phyloP scores from a whole-genome alignment of 2,888 invertebrate genomes.

The Polymixis lichenea region DNA sequence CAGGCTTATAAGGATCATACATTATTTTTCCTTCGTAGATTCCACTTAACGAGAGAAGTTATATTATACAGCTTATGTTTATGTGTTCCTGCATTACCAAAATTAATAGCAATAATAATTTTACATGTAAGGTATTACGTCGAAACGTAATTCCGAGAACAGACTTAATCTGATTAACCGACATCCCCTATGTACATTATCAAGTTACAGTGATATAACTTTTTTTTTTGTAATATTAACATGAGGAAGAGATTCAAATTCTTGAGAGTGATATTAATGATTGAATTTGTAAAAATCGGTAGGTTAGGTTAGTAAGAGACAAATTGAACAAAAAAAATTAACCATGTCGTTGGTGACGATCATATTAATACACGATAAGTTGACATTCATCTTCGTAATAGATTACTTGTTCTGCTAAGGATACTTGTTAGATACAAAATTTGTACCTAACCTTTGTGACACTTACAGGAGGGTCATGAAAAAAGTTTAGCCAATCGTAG shows the following conservation, averaged over 20 bases:
- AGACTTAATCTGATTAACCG: slow-evolving; percentile 38
- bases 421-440: not conserved
- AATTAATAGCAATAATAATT: slow-evolving; percentile 19
- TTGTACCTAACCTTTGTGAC: too few species aligned
- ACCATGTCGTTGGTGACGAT: not conserved
- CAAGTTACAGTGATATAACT: slow-evolving; percentile 3
- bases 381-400: not conserved
- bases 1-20: not conserved
- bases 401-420: not conserved
- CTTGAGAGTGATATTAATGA: not conserved
- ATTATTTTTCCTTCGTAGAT: too few species aligned
- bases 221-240: slow-evolving; percentile 6
- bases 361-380: not conserved
- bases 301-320: too few species aligned
- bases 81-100: not conserved
- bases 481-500: not conserved
- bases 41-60: not conserved
- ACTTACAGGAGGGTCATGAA: too few species aligned
- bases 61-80: not conserved
- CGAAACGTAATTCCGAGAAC: slow-evolving; percentile 24
- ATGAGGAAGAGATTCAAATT: not conserved
- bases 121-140: slow-evolving; percentile 22
- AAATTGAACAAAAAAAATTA: not conserved
- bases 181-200: slow-evolving; percentile 16
- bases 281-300: not conserved